Conservation (phyloP, 2,113 vertebrate genomes). For the Lanius ludovicianus region DNA sequence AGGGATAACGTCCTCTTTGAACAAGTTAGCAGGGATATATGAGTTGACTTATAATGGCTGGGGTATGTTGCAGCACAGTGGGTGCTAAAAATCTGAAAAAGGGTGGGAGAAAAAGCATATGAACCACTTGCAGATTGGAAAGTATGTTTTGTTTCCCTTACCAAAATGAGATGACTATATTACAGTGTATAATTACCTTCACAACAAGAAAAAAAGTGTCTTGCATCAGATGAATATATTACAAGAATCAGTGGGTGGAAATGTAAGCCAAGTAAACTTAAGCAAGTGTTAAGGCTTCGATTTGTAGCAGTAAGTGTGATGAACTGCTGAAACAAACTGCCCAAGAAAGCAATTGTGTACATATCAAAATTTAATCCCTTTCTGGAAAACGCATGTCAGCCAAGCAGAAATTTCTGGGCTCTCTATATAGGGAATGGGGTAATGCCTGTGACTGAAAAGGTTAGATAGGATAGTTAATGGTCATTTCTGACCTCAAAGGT, state of each 20-base stretch:
- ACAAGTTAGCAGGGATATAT: neutral
- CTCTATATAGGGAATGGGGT: neutral
- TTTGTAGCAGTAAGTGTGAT: slow-evolving; percentile 1
- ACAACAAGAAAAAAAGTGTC: neutral
- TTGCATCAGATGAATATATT: slow-evolving; percentile 23
- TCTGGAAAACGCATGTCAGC: neutral
- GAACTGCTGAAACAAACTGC: slow-evolving; percentile 14
- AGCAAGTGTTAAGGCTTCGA: neutral
- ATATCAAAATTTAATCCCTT: neutral
- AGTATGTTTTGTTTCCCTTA: slow-evolving; percentile 4
- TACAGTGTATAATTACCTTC: slow-evolving; percentile 29
- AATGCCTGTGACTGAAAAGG: neutral
- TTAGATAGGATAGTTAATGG: neutral
- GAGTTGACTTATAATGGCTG: neutral
- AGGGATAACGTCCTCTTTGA: neutral
- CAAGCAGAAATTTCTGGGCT: neutral
- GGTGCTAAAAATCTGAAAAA: neutral
- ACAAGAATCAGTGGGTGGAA: slow-evolving; percentile 41
- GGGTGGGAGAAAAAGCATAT: neutral
- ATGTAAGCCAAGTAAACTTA: slow-evolving; percentile 29
- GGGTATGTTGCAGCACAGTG: neutral
- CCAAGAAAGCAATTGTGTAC: neutral
- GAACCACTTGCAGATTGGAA: neutral
- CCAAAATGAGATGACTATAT: slow-evolving; percentile 1
- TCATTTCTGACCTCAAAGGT: neutral